Percentiles rank a stretch among this genome's conserved stretches.
Evolutionary conservation across 2,797 vertebrate genomes (phyloP).

Genomic region (Aeoliscus strigatus): DNA sequence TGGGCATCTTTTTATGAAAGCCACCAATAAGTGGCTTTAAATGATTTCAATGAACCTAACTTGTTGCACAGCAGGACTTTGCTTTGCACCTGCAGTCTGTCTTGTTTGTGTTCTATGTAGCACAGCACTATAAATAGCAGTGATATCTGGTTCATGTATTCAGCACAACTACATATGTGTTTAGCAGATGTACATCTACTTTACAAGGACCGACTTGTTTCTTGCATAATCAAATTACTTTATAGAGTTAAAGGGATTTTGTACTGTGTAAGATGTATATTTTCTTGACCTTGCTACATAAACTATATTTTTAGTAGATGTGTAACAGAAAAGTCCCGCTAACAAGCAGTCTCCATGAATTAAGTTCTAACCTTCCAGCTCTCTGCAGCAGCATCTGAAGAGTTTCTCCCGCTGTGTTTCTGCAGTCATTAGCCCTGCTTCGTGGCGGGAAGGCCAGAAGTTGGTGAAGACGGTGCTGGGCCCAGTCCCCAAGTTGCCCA

Average conservation of each 20-base stretch:
- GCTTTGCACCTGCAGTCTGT: conserved; percentile 4
- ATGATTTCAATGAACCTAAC: neutral
- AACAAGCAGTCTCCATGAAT: neutral
- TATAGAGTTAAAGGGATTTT: no score
- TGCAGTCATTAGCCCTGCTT: conserved; percentile 81
- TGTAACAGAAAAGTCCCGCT: no score
- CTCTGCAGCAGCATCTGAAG: neutral
- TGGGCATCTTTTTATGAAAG: no score
- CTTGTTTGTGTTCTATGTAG: conserved; percentile 28
- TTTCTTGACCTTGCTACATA: no score
- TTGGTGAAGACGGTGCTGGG: conserved; percentile 89
- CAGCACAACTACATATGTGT: conserved; percentile 53
- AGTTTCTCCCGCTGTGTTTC: conserved; percentile 26
- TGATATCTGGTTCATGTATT: conserved; percentile 50
- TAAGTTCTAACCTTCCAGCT: neutral
- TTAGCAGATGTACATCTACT: conserved; percentile 31
- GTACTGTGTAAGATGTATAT: no score
- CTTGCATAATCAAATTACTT: neutral
- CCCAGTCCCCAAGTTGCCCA: conserved; percentile 74
- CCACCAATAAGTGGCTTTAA: neutral
- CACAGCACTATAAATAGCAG: conserved; percentile 65
- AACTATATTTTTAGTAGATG: no score
- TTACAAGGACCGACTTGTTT: conserved; percentile 34
- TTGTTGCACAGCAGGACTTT: neutral
- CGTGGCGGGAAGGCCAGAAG: conserved; percentile 94